Evolutionary conservation across 2,797 vertebrate species (phyloP).

Genomic region (Lepus oiostolus): DNA sequence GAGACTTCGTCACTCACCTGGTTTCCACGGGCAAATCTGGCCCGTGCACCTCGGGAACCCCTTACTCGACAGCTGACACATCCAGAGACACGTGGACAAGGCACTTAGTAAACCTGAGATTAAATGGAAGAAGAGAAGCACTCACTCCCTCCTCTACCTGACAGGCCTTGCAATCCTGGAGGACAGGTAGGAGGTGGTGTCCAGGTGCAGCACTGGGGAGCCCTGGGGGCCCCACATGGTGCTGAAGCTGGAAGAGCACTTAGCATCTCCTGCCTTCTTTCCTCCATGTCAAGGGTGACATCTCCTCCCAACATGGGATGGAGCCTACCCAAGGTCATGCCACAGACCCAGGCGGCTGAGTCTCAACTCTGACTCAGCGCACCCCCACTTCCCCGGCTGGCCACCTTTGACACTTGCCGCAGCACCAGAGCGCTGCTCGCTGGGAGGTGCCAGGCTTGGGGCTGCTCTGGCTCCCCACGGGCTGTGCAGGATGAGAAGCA

Average conservation of each 20-base stretch:
- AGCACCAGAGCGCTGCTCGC: not conserved
- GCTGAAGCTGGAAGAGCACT: not conserved
- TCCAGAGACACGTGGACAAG: slow-evolving; percentile 25
- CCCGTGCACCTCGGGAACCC: slow-evolving; percentile 21
- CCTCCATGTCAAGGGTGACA: not conserved
- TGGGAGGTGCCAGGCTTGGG: slow-evolving; percentile 62
- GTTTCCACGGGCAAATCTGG: slow-evolving; percentile 54
- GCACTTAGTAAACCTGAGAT: slow-evolving; percentile 53
- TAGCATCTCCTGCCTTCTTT: not conserved
- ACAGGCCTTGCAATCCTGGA: not conserved
- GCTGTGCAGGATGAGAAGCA: not conserved
- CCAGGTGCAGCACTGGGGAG: not conserved
- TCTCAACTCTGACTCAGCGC: not conserved
- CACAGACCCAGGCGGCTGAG: not conserved
- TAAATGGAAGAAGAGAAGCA: not conserved
- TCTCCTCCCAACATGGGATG: not conserved
- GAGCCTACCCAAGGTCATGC: not conserved
- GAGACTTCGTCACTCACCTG: slow-evolving; percentile 43
- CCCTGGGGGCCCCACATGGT: not conserved
- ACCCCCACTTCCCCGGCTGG: not conserved
- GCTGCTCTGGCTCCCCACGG: slow-evolving; percentile 54
- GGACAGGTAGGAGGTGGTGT: slow-evolving; percentile 27
- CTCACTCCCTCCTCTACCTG: too few species aligned
- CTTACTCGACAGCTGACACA: slow-evolving; percentile 20
- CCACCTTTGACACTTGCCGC: slow-evolving; percentile 46